Evolutionary conservation across 2,113 vertebrate species (phyloP), one percentile per base, ranked within the genome.

Genomic region (Albula glossodonta): DNA sequence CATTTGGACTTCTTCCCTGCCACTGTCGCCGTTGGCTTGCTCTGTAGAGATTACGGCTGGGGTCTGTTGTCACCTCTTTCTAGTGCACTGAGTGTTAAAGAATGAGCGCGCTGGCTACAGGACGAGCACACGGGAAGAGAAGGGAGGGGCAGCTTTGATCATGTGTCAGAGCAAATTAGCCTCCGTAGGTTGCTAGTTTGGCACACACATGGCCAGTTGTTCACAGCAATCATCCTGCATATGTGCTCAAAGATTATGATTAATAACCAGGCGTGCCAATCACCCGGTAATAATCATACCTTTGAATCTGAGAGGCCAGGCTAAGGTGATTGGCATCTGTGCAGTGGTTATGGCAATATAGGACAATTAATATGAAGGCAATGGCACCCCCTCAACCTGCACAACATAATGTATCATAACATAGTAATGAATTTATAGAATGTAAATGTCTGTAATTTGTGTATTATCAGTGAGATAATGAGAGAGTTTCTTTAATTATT

Each of bases 141-240:
- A 90, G 87, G 83, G 70, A 19, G 51, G 80, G 17, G 15, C 86
- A 84, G 81, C 95, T 97, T 96, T 96, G 96, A 97, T 97, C 94
- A 96, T 92, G 91, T 97, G 97, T 98, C 97, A 97, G 95, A 97
- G 96, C 97, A 97, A 98, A 99, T 99, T 98, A 98, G 96, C 96
- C 96, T 97, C 96, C 92, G 94, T 93, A 96, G 96, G 96, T 97
- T 95, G 96, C 96, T 95, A 95, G 96, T 97, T 97, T 99, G 97
- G 97, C 97, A 97, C 96, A 96, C 96, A 96, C 96, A 96, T 96
- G 93, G 93, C 96, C 94, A 95, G 96, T 96, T 97, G 97, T 97
- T 97, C 97, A 96, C 96, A 96, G 96, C 96, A 97, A 96, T 97
- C 97, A 95, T 95, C 93, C 93, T 95, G 94, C 97, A 98, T 97